Base-by-base conservation (phyloP, 2,113 vertebrate species). In the Caretta caretta region DNA sequence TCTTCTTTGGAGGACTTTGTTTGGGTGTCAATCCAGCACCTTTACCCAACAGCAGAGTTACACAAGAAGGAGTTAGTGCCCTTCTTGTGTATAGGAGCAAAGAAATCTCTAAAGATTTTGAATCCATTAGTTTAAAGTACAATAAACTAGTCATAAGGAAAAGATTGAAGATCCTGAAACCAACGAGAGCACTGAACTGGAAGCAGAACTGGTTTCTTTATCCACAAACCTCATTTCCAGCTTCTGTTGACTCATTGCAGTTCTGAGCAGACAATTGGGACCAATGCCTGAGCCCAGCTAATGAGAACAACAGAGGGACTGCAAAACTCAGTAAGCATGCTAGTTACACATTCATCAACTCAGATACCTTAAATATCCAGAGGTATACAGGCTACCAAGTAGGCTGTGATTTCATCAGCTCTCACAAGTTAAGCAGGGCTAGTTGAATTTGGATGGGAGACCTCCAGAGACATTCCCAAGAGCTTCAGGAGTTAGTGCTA, bases 391-490 rank as follows among this genome's bases (percentile, higher is more conserved):
- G 90, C 8, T 7, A 90, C 5, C 83, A 2, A 35, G 78, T 17
- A 6, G n/a, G 53, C 25, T 57, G 17, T 24, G n/a, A 3, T 72
- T 92, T 94, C 80, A 25, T 46, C 42, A 42, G 42, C 42, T 76
- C 38, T 25, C 72, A 35, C 6, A 80, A 9, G 2, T 8, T 48
- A 17, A 72, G n/a, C 0, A 0, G 69, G 8, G 13, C 59, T 2
- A 25, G 16, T 62, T 80, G 49, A 89, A 82, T 92, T 59, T 89
- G n/a, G 48, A n/a, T n/a, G 35, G n/a, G 8, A n/a, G 59, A 84
- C 10, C 11, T 89, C 25, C 11, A 31, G 76, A 53, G 13, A 10
- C 6, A 12, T 69, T 72, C 19, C 19, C 65, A 22, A 72, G n/a
- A 19, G 31, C 65, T 20, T 22, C n/a, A 20, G 35, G n/a, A 72